Conservation (phyloP, 2,797 vertebrate genomes). For the Phaenicophaeus curvirostris region DNA sequence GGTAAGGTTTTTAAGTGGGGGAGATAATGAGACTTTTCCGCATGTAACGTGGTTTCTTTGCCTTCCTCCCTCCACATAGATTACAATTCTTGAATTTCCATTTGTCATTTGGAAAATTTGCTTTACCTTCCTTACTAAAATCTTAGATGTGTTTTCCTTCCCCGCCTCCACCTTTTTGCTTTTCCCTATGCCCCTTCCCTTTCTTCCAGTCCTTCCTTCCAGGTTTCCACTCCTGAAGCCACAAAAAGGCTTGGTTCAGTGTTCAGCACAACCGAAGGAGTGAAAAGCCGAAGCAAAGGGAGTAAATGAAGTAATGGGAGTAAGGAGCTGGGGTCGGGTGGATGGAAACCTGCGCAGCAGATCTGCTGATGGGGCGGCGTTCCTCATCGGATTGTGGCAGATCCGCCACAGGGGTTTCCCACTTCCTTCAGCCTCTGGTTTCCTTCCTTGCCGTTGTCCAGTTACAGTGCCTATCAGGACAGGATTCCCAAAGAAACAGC, state of each 20-base stretch:
- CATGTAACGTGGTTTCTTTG: neutral
- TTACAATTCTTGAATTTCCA: neutral
- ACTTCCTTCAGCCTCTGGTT: neutral
- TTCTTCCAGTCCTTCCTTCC: constrained; percentile 23
- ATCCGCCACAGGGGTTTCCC: neutral
- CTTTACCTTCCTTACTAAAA: neutral
- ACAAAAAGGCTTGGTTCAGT: neutral
- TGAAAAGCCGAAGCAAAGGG: neutral
- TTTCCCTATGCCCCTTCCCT: neutral
- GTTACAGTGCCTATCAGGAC: neutral
- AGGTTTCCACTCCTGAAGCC: neutral
- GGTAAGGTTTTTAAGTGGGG: neutral
- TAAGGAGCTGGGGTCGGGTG: neutral
- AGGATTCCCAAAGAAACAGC: neutral
- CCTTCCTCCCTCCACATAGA: neutral
- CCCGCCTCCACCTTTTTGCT: neutral
- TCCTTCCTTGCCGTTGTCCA: neutral
- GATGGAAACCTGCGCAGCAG: neutral
- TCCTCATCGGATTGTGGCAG: accelerated
- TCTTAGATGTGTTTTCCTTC: constrained; percentile 7
- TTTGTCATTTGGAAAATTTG: neutral
- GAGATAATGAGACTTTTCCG: neutral
- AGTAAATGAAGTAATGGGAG: neutral
- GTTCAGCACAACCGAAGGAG: neutral
- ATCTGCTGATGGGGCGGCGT: neutral